Evolutionary conservation across 2,113 vertebrate genomes (phyloP).

Genomic region (Pygathrix nemaeus): DNA sequence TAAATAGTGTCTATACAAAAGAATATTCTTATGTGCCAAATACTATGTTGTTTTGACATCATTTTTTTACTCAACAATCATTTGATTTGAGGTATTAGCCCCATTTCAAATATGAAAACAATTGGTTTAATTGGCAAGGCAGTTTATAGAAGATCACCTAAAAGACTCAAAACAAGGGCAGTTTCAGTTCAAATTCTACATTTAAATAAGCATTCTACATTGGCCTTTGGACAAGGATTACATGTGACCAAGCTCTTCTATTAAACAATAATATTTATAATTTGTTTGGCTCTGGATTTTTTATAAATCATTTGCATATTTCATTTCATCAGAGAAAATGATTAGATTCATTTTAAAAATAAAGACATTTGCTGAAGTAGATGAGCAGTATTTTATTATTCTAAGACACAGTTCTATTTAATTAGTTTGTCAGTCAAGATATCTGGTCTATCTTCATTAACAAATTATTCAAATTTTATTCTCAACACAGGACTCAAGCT

Average conservation of each 20-base stretch:
- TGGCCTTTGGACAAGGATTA: not conserved
- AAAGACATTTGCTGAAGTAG: not conserved
- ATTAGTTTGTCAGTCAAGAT: not conserved
- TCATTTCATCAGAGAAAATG: not conserved
- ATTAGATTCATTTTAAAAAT: not conserved
- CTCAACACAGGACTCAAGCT: not conserved
- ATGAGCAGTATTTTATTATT: not conserved
- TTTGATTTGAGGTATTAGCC: not conserved
- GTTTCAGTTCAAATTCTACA: not conserved
- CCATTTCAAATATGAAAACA: not conserved
- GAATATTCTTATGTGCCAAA: not conserved
- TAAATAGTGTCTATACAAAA: not conserved
- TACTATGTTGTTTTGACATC: not conserved
- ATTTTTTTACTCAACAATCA: not conserved
- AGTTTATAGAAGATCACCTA: not conserved
- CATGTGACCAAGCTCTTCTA: not conserved
- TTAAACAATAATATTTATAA: not conserved
- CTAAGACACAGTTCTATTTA: not conserved
- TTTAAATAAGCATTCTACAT: not conserved
- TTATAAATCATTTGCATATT: not conserved
- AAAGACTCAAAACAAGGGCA: not conserved
- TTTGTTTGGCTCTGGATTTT: not conserved
- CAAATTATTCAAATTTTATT: not conserved
- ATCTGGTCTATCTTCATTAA: not conserved
- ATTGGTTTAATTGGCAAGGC: not conserved